Evolutionary conservation across 2,797 vertebrate species (phyloP), one percentile per base, ranked within the genome.

Genomic region (Poliocrania exsul): DNA sequence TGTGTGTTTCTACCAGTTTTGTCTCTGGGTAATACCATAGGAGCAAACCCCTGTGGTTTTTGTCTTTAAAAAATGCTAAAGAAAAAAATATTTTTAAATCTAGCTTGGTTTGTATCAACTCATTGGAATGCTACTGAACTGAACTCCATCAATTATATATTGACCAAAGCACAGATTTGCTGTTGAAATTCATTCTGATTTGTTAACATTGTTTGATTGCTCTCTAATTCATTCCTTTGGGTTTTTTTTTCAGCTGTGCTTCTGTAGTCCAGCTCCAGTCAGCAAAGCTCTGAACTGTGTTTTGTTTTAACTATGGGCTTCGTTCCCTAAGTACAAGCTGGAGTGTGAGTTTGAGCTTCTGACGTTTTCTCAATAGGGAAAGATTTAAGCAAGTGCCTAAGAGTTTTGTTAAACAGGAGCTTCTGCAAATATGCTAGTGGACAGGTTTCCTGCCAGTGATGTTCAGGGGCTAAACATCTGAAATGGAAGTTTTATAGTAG

Each of bases 281-380:
- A 81, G 58, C 72, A 84, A 78, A 84, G 65, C 79, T 69, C 53
- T 83, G 69, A 89, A 75, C 38, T 42, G 44, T 46, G 26, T 44
- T 95, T 88, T 88, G 37, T 66, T 94, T 84, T 78, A 94, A 88
- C 47, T 31, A 13, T 51, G 20, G 54, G 58, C 44, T 75, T 90
- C 81, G 81, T 58, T 91, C 69, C 14, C 3, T 61, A 62, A 50
- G 28, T 83, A 78, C 29, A 67, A 71, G 26, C 54, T 65, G 40
- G 33, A 42, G 44, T 18, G 24, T 81, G 75, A 86, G 35, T 21
- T 69, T 93, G 35, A 74, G 67, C 65, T 94, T 86, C 38, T 6
- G 2, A 83, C 38, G 44, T 89, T 87, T 92, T 77, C 37, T 79
- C 44, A 44, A 3, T 31, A 66, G 38, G 46, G 44, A 65, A 74